Percentiles rank a stretch among this genome's conserved stretches.
These are phyloP conservation scores for Dinothrombium tinctorium DNA, from an alignment of 1,140 invertebrate species.

Conservation along the genomic window DNA sequence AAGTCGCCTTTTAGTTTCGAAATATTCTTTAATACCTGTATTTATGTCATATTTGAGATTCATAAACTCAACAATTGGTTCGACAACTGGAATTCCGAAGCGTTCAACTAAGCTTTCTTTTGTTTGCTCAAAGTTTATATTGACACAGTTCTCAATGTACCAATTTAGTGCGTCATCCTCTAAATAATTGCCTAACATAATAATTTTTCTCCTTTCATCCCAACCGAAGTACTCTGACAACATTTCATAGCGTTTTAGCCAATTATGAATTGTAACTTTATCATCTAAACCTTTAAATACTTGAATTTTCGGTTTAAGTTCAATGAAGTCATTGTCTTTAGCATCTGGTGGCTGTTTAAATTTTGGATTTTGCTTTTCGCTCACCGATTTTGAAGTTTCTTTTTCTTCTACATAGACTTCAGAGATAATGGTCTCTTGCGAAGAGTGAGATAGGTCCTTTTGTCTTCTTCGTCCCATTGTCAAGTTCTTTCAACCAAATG, in stretches of 20 bases:
- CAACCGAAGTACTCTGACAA: background rate
- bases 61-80: slow-evolving; percentile 1
- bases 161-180: background rate
- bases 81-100: background rate
- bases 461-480: no score
- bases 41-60: slow-evolving; percentile 4
- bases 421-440: no score
- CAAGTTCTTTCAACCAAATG: no score
- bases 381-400: no score
- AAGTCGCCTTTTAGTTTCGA: background rate
- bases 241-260: background rate
- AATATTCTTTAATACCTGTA: background rate
- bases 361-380: no score
- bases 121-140: background rate
- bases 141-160: background rate
- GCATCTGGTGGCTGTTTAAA: no score
- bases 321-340: no score
- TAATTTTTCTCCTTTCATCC: background rate
- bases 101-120: background rate
- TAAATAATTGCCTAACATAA: slow-evolving; percentile 1
- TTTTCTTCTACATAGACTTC: no score
- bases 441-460: no score
- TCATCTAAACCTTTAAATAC: background rate
- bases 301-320: no score
- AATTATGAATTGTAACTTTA: background rate